These are phyloP conservation scores for Esox niger DNA, from an alignment of 2,113 vertebrate species.

Conservation along the genomic window DNA sequence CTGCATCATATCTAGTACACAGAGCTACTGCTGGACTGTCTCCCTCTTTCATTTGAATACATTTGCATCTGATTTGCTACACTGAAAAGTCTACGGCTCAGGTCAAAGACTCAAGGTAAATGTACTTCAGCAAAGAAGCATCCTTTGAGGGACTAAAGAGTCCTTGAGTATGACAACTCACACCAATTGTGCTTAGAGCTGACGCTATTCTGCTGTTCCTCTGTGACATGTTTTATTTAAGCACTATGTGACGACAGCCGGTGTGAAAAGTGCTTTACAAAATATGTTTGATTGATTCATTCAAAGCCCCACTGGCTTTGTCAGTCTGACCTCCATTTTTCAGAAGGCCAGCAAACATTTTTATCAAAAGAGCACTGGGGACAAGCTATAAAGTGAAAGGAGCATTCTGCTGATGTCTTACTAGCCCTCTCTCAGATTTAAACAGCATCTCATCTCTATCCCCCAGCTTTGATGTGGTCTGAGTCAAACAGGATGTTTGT, in stretches of 20 bases:
- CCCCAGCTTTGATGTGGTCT: too few species aligned
- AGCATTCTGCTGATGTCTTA: too few species aligned
- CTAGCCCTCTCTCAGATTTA: too few species aligned
- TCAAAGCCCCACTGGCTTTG: background rate
- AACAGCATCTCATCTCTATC: too few species aligned
- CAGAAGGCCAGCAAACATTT: too few species aligned
- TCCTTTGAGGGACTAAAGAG: background rate
- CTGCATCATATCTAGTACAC: constrained; percentile 10
- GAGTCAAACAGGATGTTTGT: too few species aligned
- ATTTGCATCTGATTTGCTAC: too few species aligned
- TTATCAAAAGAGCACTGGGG: too few species aligned
- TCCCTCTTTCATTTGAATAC: constrained; percentile 12
- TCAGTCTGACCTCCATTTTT: background rate
- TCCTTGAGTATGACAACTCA: background rate
- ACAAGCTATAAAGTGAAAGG: too few species aligned
- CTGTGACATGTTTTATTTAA: background rate
- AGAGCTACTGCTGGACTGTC: constrained; percentile 16
- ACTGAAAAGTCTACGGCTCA: background rate
- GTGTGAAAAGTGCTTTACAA: too few species aligned
- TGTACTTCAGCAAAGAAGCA: background rate
- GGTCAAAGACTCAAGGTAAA: background rate
- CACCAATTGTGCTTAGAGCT: background rate
- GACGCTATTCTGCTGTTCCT: background rate
- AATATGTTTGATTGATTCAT: too few species aligned
- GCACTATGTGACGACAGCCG: too few species aligned